Evolutionary conservation across 2,888 invertebrate genomes (phyloP), one percentile per base, ranked within the genome.

Genomic region (Mesorhabditis spiculigera): DNA sequence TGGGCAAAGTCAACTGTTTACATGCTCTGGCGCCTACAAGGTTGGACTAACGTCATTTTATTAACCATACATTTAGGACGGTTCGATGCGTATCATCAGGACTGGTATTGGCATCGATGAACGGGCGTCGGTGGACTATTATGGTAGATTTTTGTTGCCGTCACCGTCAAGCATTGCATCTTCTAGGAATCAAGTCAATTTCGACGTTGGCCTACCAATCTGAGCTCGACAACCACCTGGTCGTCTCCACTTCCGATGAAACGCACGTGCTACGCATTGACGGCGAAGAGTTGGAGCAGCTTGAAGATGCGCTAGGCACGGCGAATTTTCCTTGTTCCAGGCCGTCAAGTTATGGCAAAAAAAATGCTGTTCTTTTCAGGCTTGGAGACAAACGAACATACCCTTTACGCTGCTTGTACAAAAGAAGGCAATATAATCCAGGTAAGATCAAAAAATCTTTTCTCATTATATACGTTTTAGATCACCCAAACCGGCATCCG

Each of bases 1-100:
- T 79, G 97, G 97, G 0, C 97, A 98, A 88, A 95, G 95, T 13
- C 95, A 95, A 87, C 91, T 98, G 75, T 94, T 98, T 63, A 98
- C 98, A 0, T 98, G 97, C 86, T 97, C 97, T 0, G 97, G 92
- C 88, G 91, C 93, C 4, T 95, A 92, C 87, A 98, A 97, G 87
- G 96, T 95, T 50, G n/a, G 58, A 50, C n/a, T 43, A 16, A 67
- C 58, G 13, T 13, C 61, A 63, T 67, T 67, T 41, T 10, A 28
- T 28, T 13, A 5, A 10, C 16, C 8, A 61, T 28, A 93, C 4
- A 94, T 92, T 86, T 95, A 97, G 87, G 96, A 97, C 89, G 98
- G 98, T 0, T 95, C 96, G 0, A 88, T 99, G 50, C 90, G 97
- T 68, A 94, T 98, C 73, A 97, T 99, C 77, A 90, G 97, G 78